Evolutionary conservation across 2,113 vertebrate species (phyloP).

Genomic region (Acrocephalus arundinaceus): DNA sequence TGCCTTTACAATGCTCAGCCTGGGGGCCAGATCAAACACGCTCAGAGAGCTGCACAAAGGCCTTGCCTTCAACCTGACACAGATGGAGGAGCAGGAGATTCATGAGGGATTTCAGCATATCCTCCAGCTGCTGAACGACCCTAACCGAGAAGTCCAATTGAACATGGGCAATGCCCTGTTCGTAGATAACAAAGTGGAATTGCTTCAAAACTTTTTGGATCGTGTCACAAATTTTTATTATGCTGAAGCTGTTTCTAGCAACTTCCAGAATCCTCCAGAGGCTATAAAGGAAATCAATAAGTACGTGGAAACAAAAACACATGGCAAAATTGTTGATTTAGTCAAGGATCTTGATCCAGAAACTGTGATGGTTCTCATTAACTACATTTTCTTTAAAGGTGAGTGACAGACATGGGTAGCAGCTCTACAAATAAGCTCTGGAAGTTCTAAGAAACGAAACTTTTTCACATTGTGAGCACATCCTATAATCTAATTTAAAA

Average conservation of each 20-base stretch:
- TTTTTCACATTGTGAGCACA: not conserved
- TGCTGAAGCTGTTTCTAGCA: conserved; percentile 61
- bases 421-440: not conserved
- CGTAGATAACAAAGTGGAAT: conserved; percentile 49
- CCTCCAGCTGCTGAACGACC: conserved; percentile 66
- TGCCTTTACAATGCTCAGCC: conserved; percentile 79
- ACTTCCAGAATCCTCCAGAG: conserved; percentile 71
- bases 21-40: conserved; percentile 78
- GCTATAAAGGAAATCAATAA: conserved; percentile 76
- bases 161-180: conserved; percentile 74
- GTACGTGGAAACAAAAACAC: conserved; percentile 78
- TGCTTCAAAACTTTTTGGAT: conserved; percentile 68
- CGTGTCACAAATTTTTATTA: conserved; percentile 65
- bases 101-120: conserved; percentile 76
- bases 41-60: conserved; percentile 74
- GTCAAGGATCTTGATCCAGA: conserved; percentile 62
- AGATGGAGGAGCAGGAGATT: conserved; percentile 56
- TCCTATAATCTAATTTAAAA: not conserved
- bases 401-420: not conserved
- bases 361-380: conserved; percentile 78
- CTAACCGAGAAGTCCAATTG: conserved; percentile 42
- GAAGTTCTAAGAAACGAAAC: not conserved
- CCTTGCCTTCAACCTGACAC: conserved; percentile 72
- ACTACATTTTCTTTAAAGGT: conserved; percentile 84
- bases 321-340: conserved; percentile 76